Conservation (phyloP, 2,113 vertebrate genomes). For the Struthio camelus region DNA sequence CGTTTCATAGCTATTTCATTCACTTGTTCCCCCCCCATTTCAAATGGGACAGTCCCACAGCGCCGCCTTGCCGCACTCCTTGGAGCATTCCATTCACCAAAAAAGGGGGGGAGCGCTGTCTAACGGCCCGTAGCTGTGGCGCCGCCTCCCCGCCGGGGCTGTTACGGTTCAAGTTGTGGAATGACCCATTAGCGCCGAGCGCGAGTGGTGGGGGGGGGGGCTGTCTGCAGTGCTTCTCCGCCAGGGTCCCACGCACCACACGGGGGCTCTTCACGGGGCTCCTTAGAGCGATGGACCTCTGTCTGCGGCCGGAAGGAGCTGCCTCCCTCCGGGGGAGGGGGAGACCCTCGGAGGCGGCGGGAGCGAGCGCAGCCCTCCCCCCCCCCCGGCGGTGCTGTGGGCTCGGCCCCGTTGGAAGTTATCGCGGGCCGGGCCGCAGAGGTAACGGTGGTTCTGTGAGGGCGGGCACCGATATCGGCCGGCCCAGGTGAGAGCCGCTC, state of each 20-base stretch:
- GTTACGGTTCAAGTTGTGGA: not conserved
- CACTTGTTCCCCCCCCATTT: not conserved
- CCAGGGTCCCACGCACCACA: no score
- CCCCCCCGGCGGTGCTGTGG: not conserved
- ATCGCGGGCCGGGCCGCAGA: not conserved
- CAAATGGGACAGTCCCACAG: not conserved
- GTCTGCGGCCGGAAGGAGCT: no score
- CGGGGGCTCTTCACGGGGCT: not conserved
- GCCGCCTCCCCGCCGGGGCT: no score
- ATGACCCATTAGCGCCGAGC: not conserved
- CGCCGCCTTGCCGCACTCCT: not conserved
- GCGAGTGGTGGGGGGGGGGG: not conserved
- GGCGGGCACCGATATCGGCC: not conserved
- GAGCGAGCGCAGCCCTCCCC: no score
- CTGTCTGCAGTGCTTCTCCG: fast-evolving
- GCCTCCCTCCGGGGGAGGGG: fast-evolving
- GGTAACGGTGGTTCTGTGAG: not conserved
- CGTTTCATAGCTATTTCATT: not conserved
- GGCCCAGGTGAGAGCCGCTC: not conserved
- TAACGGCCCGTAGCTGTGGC: no score
- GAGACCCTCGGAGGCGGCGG: fast-evolving
- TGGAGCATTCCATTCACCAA: not conserved
- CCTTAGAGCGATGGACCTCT: fast-evolving
- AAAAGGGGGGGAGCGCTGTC: not conserved
- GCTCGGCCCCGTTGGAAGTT: not conserved